Conservation (phyloP, 2,888 invertebrate species). For the Portevinia maculata region DNA sequence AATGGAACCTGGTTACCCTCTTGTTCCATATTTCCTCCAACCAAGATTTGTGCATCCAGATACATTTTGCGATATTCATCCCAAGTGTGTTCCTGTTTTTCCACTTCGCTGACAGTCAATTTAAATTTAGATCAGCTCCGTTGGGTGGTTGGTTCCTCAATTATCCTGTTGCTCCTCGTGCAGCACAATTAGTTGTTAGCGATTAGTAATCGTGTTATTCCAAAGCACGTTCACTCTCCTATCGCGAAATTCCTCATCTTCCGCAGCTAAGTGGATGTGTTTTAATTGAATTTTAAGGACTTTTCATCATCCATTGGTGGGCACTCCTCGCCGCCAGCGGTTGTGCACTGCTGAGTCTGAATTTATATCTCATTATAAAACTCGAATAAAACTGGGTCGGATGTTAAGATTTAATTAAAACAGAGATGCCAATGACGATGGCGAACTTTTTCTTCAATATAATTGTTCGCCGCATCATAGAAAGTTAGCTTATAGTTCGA, state of each 20-base stretch:
- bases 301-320: conserved; percentile 48
- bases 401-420: conserved; percentile 64
- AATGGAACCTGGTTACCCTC: not conserved
- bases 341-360: conserved; percentile 17
- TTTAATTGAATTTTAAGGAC: conserved; percentile 64
- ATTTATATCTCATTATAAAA: conserved; percentile 53
- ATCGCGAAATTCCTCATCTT: conserved; percentile 9
- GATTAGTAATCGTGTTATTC: conserved; percentile 49
- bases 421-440: conserved; percentile 29
- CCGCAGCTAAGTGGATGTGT: conserved; percentile 37
- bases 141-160: not conserved
- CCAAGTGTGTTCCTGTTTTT: not conserved
- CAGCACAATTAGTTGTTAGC: conserved; percentile 38
- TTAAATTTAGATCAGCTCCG: conserved; percentile 14
- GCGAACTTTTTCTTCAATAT: conserved; percentile 45
- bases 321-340: not conserved
- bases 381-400: conserved; percentile 50
- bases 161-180: not conserved
- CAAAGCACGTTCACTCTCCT: conserved; percentile 12
- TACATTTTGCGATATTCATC: no score
- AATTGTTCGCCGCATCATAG: not conserved
- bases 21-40: not conserved
- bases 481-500: not conserved
- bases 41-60: conserved; percentile 13
- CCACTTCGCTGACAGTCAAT: conserved; percentile 29